A percentile compares a stretch with the other conserved stretches of the same genome.
These are phyloP conservation scores for Elymnias hypermnestra DNA, from an alignment of 1,140 invertebrate species.

Conservation along the genomic window DNA sequence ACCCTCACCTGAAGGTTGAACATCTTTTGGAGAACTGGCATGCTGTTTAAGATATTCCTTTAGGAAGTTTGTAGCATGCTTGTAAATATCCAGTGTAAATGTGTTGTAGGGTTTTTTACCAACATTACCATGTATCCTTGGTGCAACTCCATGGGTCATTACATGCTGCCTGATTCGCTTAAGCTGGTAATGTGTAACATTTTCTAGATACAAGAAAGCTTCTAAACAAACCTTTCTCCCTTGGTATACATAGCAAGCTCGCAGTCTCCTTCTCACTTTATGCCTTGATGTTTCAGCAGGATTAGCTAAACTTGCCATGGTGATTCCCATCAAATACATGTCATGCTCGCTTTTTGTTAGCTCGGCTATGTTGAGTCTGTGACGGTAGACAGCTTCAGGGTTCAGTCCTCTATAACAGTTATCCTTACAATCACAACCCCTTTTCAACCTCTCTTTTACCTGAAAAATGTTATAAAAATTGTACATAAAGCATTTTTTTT, in stretches of 20 bases:
- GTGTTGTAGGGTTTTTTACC: slow-evolving; percentile 90
- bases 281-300: slow-evolving; percentile 83
- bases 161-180: slow-evolving; percentile 87
- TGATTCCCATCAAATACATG: slow-evolving; percentile 88
- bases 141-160: slow-evolving; percentile 86
- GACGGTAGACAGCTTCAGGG: slow-evolving; percentile 84
- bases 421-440: slow-evolving; percentile 86
- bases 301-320: slow-evolving; percentile 86
- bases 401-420: slow-evolving; percentile 85
- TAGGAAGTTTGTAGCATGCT: slow-evolving; percentile 85
- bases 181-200: slow-evolving; percentile 87
- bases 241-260: slow-evolving; percentile 86
- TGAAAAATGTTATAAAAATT: slow-evolving; percentile 53
- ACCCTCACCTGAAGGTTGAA: slow-evolving; percentile 76
- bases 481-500: too few relatives aligned
- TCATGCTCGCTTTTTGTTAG: slow-evolving; percentile 85
- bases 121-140: slow-evolving; percentile 86
- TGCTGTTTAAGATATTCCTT: slow-evolving; percentile 81
- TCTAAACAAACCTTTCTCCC: slow-evolving; percentile 86
- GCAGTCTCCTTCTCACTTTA: slow-evolving; percentile 82
- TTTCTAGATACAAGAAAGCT: slow-evolving; percentile 87
- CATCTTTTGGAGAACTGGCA: slow-evolving; percentile 65
- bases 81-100: slow-evolving; percentile 86
- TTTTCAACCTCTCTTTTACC: slow-evolving; percentile 82
- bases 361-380: slow-evolving; percentile 86